A percentile compares a stretch with the other conserved stretches of the same genome.
phyloP scores from a whole-genome alignment of 1,140 invertebrate species.

The Drosophila kikkawai region DNA sequence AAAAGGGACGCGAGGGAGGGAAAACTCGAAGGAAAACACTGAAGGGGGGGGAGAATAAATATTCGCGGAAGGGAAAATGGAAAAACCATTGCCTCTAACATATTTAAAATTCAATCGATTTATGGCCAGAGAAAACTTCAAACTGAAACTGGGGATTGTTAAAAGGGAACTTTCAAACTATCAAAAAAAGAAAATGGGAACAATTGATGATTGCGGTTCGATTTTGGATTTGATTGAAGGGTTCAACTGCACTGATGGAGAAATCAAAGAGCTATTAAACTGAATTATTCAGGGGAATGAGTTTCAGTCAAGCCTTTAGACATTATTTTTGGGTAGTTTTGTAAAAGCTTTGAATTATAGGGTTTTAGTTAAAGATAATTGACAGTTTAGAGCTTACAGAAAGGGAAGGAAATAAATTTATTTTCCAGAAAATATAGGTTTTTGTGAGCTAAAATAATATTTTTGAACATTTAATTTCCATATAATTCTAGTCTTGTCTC shows the following conservation, averaged over 20 bases:
- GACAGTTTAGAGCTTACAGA: not conserved
- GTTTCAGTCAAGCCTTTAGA: not conserved
- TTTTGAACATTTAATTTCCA: too few species aligned
- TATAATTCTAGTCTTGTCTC: not conserved
- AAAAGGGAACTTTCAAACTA: conserved; percentile 35
- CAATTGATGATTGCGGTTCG: conserved; percentile 22
- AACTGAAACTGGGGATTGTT: conserved; percentile 26
- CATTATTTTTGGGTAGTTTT: conserved; percentile 13
- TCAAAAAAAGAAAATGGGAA: conserved; percentile 21
- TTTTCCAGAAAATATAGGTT: not conserved
- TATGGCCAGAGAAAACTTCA: conserved; percentile 44
- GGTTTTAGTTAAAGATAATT: conserved; percentile 2
- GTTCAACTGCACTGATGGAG: conserved; percentile 12
- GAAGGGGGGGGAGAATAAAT: not conserved
- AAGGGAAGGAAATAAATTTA: not conserved
- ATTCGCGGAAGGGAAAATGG: conserved; percentile 6
- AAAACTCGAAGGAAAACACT: not conserved
- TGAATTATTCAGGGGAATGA: conserved; percentile 14
- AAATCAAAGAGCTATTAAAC: conserved; percentile 32
- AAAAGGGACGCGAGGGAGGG: not conserved
- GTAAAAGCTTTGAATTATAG: not conserved
- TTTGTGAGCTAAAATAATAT: too few species aligned
- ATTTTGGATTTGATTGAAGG: conserved; percentile 30
- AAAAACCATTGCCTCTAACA: conserved; percentile 26
- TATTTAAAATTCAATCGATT: conserved; percentile 64